Evolutionary conservation across 2,113 vertebrate species (phyloP), one percentile per base, ranked within the genome.

Genomic region (Lophochroa leadbeateri): DNA sequence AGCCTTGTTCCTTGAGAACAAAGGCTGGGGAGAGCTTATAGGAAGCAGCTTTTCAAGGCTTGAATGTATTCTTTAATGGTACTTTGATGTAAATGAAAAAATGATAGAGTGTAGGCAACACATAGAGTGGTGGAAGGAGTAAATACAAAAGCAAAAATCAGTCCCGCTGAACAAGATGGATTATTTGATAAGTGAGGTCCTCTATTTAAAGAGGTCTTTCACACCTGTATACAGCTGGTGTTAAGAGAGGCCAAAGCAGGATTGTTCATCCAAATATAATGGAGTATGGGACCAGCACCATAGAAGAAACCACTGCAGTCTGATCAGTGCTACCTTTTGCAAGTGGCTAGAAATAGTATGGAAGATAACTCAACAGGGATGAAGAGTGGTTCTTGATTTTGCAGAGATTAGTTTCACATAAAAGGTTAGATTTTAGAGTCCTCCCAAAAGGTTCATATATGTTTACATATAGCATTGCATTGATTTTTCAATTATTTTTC

Each of bases 291-390:
- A 4, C 21, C 24, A 47, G 24, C 28, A 35, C 17, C 0, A 0
- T 11, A 29, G 41, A 50, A 33, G 7, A 52, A 47, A 28, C 5
- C 16, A 57, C 46, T 70, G 29, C 41, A 29, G 23, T 69, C 20
- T 2, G 2, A 52, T 37, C 18, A 58, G 33, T 2, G 0, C 19
- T 57, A 44, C 29, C 19, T 60, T 85, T 47, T 2, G 0, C 12
- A 19, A 29, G 28, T 17, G 35, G 23, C 33, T 31, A 39, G 39
- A 35, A 21, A 10, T 33, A 41, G 3, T 5, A 1, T 52, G 33
- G 23, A 28, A 41, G 3, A 4, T 19, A 49, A 43, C 63, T 71
- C 43, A 87, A 0, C 3, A 46, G 14, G 37, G 18, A 12, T 21
- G 15, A 61, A 14, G 44, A 68, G 12, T 23, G 9, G 3, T 28